phyloP scores from a whole-genome alignment of 2,888 invertebrate species.

The Seira musarum region DNA sequence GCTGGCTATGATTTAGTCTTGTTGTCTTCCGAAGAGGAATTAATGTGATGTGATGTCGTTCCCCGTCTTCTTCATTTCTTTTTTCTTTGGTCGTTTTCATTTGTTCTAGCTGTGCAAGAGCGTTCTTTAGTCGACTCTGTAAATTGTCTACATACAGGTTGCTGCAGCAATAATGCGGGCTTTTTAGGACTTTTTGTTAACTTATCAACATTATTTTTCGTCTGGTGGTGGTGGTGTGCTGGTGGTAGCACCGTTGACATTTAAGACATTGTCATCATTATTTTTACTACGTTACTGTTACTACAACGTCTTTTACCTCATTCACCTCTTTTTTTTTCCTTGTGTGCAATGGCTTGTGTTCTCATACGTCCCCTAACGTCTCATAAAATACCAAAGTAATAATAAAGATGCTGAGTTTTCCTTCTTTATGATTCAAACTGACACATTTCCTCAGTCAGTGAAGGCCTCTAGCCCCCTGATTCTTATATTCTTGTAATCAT shows the following conservation, averaged over 20 bases:
- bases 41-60: background rate
- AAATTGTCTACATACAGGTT: constrained; percentile 34
- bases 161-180: constrained; percentile 56
- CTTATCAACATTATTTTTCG: constrained; percentile 55
- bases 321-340: constrained; percentile 9
- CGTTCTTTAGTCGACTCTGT: constrained; percentile 7
- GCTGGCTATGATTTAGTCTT: background rate
- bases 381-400: constrained; percentile 61
- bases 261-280: constrained; percentile 61
- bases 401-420: constrained; percentile 56
- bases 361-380: constrained; percentile 40
- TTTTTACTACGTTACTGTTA: constrained; percentile 47
- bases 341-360: constrained; percentile 25
- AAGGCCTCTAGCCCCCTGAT: background rate
- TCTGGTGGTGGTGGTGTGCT: too few relatives aligned
- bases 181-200: constrained; percentile 49
- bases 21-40: background rate
- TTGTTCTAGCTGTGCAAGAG: background rate
- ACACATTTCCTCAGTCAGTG: constrained; percentile 28
- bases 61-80: background rate
- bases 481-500: constrained; percentile 14
- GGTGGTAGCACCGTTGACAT: constrained; percentile 53
- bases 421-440: constrained; percentile 57
- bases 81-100: background rate
- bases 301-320: background rate